Base-by-base conservation (phyloP, 2,888 invertebrate genomes). In the Stomorhina lunata region DNA sequence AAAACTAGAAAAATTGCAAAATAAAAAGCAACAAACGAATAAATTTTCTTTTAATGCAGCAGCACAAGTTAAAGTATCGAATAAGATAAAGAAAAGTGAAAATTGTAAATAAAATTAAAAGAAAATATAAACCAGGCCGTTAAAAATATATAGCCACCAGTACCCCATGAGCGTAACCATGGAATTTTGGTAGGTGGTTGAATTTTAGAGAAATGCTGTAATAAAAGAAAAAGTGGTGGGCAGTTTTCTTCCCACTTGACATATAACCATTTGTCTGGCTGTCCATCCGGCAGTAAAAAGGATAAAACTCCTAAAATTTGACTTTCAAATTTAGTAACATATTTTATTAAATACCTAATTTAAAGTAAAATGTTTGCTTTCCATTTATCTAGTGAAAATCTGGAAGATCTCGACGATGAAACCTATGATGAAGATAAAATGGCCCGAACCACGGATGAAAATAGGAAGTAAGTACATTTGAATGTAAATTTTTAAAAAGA, bases 361-460 rank as follows among this genome's bases (percentile, higher is more conserved):
- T 25, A 37, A 32, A 53, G 10, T 53, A 22, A 29, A 17, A 80
- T 80, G 53, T 63, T 40, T 66, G 17, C 32, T 63, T 61, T 77
- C 45, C 34, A 65, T 83, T 66, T 68, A 81, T 85, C 57, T 80
- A 90, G 90, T 82, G 89, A 88, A 29, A 87, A 85, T 43, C 77
- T 87, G 53, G 90, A 90, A 12, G 92, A 94, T 66, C 90, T 92
- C 86, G 94, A 95, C 63, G 95, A 95, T 80, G 95, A 95, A 77
- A 92, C 92, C n/a, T 93, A 92, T 0, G 95, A 95, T 77, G 95
- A 95, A 85, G 88, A 93, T 7, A 94, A 94, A 88, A 95, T 95
- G 4, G 92, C 92, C 4, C 93, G 94, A 86, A 94, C 94, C 9
- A 93, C 92, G 45, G 94, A 94, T 87, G 94, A 94, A 86, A 94